Base-by-base conservation (phyloP, 2,888 invertebrate species). In the Lycocerus yunnanus region DNA sequence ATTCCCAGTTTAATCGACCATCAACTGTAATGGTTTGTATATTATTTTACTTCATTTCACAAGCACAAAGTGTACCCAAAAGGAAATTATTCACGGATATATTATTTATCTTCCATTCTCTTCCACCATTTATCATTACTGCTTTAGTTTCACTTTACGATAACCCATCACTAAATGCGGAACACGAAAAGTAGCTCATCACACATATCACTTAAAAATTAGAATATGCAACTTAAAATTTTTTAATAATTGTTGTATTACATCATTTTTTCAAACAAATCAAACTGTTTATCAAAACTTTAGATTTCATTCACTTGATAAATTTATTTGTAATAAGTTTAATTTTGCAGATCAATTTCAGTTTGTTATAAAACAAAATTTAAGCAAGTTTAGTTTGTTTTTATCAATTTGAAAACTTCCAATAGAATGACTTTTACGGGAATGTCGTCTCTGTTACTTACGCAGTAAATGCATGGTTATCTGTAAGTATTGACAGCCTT, bases 11-110 rank as follows among this genome's bases (percentile, higher is more conserved):
- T 72, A 72, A 71, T 71, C 60, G 71, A 59, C 66, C 20, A 71
- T 71, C 68, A 58, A 58, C 58, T 15, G 66, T 70, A 73, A 73
- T 60, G 73, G 69, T 70, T 73, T 67, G 69, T 69, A 63, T 73
- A 73, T 76, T 73, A 76, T 72, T 73, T 70, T 73, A 69, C 73
- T 73, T 70, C 73, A 76, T 76, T 76, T 73, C 75, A 72, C 75
- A 65, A 58, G 73, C 72, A 76, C 63, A 76, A 73, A 76, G 71
- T 76, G 68, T 67, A 69, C 68, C 68, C 69, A 70, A 72, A 76
- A 76, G 75, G 73, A 73, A 76, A 76, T 76, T 72, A 73, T 76
- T 76, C 73, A 70, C 20, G 73, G 68, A 76, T 76, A 76, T 76
- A 76, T 43, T 43, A 43, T 76, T 75, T 72, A 73, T 61, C 70